Conservation (phyloP, 2,797 vertebrate genomes). For the Pristis pectinata region DNA sequence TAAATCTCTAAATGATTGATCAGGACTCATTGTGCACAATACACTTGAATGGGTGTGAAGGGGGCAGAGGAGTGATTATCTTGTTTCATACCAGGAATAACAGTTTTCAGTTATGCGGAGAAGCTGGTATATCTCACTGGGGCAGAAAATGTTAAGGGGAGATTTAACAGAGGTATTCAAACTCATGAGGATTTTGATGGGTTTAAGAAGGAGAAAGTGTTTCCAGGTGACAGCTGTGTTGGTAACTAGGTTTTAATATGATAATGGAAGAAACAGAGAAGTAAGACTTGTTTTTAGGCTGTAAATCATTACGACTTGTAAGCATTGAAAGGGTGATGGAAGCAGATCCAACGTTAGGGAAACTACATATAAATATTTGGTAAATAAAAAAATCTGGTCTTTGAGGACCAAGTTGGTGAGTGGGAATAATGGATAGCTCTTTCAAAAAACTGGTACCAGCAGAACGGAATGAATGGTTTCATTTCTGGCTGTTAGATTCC, state of each 20-base stretch:
- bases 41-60: background rate
- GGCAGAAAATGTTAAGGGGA: background rate
- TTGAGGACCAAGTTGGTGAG: background rate
- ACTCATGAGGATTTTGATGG: background rate
- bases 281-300: background rate
- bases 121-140: background rate
- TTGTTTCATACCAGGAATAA: background rate
- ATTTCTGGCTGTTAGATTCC: background rate
- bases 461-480: background rate
- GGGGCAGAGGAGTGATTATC: background rate
- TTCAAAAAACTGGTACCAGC: background rate
- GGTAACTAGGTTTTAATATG: background rate
- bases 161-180: background rate
- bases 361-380: background rate
- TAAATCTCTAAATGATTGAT: background rate
- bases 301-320: background rate
- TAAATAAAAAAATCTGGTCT: background rate
- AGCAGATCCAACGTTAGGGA: background rate
- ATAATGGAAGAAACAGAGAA: background rate
- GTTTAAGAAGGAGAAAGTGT: background rate
- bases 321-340: background rate
- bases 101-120: background rate
- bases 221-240: background rate
- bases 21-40: background rate
- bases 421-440: background rate